Conservation (phyloP, 2,113 vertebrate genomes). For the Serilophus lunatus region DNA sequence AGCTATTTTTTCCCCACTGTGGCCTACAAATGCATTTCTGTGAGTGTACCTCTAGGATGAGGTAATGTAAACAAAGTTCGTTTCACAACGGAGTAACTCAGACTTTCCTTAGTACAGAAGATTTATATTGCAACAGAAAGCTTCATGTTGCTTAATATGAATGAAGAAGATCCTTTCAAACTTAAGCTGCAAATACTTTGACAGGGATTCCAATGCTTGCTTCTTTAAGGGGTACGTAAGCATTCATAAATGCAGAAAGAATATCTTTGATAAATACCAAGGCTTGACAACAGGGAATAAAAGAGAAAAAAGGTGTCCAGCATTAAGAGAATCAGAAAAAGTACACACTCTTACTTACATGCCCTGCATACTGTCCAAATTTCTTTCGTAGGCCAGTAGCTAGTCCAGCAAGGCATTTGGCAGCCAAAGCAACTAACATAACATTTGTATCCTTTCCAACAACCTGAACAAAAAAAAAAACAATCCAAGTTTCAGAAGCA, state of each 20-base stretch:
- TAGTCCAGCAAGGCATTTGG: slow-evolving; percentile 91
- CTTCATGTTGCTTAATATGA: neutral
- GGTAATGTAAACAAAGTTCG: neutral
- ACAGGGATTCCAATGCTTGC: neutral
- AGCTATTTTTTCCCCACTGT: neutral
- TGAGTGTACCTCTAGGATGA: neutral
- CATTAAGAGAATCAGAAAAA: neutral
- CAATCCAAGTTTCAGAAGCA: neutral
- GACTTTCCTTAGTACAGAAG: neutral
- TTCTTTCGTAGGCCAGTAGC: slow-evolving; percentile 94
- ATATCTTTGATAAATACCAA: neutral
- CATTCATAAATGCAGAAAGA: neutral
- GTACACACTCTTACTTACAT: slow-evolving; percentile 78
- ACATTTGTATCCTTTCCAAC: slow-evolving; percentile 97
- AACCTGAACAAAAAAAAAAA: slow-evolving; percentile 74
- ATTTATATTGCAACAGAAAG: neutral
- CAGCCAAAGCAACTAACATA: slow-evolving; percentile 93
- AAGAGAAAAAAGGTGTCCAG: neutral
- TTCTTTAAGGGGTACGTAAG: neutral
- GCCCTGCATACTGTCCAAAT: slow-evolving; percentile 93
- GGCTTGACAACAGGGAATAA: neutral
- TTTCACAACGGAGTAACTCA: neutral
- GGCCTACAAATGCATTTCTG: neutral
- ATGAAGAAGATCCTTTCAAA: neutral
- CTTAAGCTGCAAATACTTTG: neutral